phyloP scores from a whole-genome alignment of 2,888 invertebrate genomes.

The Apodemia duryi region DNA sequence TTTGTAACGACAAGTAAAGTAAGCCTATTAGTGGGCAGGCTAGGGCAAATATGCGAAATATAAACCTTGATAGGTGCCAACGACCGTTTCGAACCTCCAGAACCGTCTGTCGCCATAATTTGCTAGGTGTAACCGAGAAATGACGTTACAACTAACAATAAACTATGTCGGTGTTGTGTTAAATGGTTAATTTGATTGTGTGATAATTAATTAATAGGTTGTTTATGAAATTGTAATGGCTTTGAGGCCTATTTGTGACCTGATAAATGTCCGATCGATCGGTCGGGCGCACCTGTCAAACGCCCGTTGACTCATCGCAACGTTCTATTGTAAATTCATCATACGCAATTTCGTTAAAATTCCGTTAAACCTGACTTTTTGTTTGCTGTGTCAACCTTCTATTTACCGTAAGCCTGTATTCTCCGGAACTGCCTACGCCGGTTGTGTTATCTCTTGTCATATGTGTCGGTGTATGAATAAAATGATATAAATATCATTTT shows the following conservation, averaged over 20 bases:
- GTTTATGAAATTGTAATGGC: neutral
- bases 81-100: slow-evolving; percentile 48
- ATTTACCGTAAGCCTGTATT: neutral
- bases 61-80: slow-evolving; percentile 32
- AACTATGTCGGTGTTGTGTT: slow-evolving; percentile 8
- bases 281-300: slow-evolving; percentile 69
- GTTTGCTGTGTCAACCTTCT: neutral
- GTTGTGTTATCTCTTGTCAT: slow-evolving; percentile 1
- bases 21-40: slow-evolving; percentile 31
- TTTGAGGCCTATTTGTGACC: slow-evolving; percentile 7
- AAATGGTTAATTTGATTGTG: neutral
- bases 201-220: neutral
- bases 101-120: slow-evolving; percentile 66
- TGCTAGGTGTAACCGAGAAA: slow-evolving; percentile 62
- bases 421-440: neutral
- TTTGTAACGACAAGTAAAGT: slow-evolving; percentile 37
- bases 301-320: slow-evolving; percentile 71
- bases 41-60: slow-evolving; percentile 34
- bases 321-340: slow-evolving; percentile 49
- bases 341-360: slow-evolving; percentile 57
- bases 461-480: neutral
- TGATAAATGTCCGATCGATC: slow-evolving; percentile 60
- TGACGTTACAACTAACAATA: slow-evolving; percentile 49
- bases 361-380: slow-evolving; percentile 38
- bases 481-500: neutral